Evolutionary conservation across 2,113 vertebrate species (phyloP), one percentile per base, ranked within the genome.

Genomic region (Ovibos moschatus): DNA sequence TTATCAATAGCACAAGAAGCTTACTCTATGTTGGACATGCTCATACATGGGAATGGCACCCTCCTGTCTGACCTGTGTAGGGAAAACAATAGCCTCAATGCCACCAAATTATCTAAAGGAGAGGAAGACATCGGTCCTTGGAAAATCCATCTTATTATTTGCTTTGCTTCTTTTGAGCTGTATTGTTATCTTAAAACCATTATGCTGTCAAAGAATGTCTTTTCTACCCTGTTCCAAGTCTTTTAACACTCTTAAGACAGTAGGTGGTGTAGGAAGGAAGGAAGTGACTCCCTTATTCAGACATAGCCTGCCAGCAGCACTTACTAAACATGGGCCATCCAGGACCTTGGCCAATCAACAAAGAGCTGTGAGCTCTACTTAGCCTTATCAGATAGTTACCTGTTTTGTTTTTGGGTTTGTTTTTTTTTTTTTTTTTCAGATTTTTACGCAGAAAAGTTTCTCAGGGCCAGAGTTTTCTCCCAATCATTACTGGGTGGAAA

Each of bases 141-240:
- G 97, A 97, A 95, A 96, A 98, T 27, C 0, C 43, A 96, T 85
- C 58, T 96, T 92, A 96, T 95, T 97, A 98, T 95, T 85, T 90
- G 91, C 91, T 97, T 94, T 64, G 36, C 95, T 87, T 86, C 36
- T 98, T 96, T 94, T 86, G 71, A 89, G 7, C 95, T 97, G 89
- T 97, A 96, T 94, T 98, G 92, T 97, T 97, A 96, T 95, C 96
- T 97, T 97, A 94, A 98, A 91, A 98, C 97, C 97, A 98, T 98
- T 94, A 98, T 62, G 83, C 88, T 97, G 89, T 98, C 98, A 97
- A 92, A 92, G 97, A 98, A 90, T 96, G 96, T 96, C 91, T 98
- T 96, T 97, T 98, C 98, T 97, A 89, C 96, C 91, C 96, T 67
- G 71, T 96, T 98, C 74, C 93, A 89, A 95, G 82, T 98, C 97